Percentiles rank a stretch among this genome's conserved stretches.
Conservation (phyloP, 1,140 invertebrate genomes). For the Rhyacophila brunnea region DNA sequence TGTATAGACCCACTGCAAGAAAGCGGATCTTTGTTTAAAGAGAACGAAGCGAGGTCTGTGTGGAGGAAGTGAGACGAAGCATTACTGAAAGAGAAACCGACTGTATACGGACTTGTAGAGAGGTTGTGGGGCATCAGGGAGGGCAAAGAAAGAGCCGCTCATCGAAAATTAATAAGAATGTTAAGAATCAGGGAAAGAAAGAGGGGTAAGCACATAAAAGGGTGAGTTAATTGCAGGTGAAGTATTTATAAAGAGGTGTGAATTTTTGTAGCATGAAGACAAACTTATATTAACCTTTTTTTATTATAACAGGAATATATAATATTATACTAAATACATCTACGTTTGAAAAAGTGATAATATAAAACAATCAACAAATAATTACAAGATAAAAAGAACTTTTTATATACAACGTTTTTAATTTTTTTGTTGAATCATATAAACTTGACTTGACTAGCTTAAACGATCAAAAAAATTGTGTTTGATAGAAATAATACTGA, state of each 20-base stretch:
- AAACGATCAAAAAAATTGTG: too few species aligned
- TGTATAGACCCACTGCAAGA: constrained; percentile 1
- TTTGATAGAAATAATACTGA: too few species aligned
- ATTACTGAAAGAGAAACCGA: too few species aligned
- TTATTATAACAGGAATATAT: neutral
- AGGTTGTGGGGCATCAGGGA: neutral
- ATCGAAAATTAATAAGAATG: constrained; percentile 18
- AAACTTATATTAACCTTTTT: constrained; percentile 1
- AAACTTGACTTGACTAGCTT: too few species aligned
- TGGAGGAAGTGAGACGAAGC: neutral
- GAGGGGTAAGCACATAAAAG: neutral
- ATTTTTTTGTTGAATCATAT: too few species aligned
- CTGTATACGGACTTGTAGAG: neutral
- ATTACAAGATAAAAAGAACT: neutral
- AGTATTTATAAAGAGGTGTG: neutral
- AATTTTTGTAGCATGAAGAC: neutral
- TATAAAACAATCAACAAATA: neutral
- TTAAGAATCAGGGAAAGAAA: constrained; percentile 9
- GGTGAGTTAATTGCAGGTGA: constrained; percentile 13
- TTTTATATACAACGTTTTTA: too few species aligned
- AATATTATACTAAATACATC: neutral
- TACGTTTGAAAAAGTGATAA: neutral
- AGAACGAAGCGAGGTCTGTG: neutral
- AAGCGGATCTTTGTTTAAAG: constrained; percentile 10
- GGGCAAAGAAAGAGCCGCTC: constrained; percentile 1